Conservation (phyloP, 1,140 invertebrate species). For the Babylonia areolata region DNA sequence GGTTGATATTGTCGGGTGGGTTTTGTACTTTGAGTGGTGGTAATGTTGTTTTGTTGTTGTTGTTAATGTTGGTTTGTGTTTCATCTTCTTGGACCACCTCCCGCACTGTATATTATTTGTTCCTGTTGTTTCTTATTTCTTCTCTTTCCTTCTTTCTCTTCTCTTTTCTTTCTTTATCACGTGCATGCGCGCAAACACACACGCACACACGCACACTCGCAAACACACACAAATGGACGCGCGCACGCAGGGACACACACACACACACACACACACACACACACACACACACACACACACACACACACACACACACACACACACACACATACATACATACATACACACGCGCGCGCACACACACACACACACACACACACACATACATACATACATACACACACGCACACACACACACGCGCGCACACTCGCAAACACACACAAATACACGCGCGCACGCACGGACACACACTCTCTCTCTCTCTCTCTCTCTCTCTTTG, state of each 20-base stretch:
- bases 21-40: too few species aligned
- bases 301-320: conserved; percentile 11
- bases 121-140: too few species aligned
- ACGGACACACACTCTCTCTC: not conserved
- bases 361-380: conserved; percentile 7
- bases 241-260: not conserved
- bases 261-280: conserved; percentile 6
- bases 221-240: not conserved
- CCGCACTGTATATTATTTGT: too few species aligned
- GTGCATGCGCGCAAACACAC: not conserved
- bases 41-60: too few species aligned
- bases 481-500: too few species aligned
- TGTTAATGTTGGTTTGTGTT: too few species aligned
- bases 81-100: too few species aligned
- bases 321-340: not conserved
- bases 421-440: not conserved
- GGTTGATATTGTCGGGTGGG: too few species aligned
- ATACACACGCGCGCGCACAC: not conserved
- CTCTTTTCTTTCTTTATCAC: too few species aligned
- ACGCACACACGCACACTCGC: not conserved
- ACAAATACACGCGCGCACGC: not conserved
- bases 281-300: conserved; percentile 5
- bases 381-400: not conserved
- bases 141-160: too few species aligned
- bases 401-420: not conserved